A percentile compares a stretch with the other conserved stretches of the same genome.
Evolutionary conservation across 2,113 vertebrate genomes (phyloP).

Genomic region (Paralichthys olivaceus): DNA sequence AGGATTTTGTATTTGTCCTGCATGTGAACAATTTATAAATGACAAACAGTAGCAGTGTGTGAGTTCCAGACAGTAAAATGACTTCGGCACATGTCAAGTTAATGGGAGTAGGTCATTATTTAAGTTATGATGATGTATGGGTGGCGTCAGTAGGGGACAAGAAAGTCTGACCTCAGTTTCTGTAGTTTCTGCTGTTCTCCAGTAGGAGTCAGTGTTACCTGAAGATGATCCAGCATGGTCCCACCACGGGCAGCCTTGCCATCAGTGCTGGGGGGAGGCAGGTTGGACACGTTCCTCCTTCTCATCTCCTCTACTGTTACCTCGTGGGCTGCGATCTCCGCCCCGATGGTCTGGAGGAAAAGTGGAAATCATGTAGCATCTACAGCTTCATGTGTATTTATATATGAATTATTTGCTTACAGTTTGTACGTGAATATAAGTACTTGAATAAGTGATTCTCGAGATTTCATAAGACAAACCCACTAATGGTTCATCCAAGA

Average conservation of each 20-base stretch:
- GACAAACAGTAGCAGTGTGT: background rate
- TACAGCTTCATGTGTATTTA: background rate
- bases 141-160: background rate
- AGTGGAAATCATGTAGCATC: background rate
- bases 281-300: constrained; percentile 82
- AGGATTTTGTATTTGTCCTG: too few species aligned
- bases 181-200: constrained; percentile 31
- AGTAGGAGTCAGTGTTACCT: constrained; percentile 85
- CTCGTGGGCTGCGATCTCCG: constrained; percentile 92
- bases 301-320: constrained; percentile 90
- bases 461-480: too few species aligned
- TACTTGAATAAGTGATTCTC: too few species aligned
- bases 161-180: background rate
- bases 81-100: background rate
- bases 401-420: background rate
- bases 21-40: background rate
- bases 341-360: constrained; percentile 87
- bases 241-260: constrained; percentile 86
- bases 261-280: constrained; percentile 82
- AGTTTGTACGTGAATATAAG: too few species aligned
- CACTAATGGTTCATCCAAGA: too few species aligned
- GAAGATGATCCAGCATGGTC: constrained; percentile 89
- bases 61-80: too few species aligned
- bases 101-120: background rate
- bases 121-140: background rate